Percentiles rank a stretch among this genome's conserved stretches.
phyloP scores from a whole-genome alignment of 1,140 invertebrate genomes.

The Drosophila tristis region DNA sequence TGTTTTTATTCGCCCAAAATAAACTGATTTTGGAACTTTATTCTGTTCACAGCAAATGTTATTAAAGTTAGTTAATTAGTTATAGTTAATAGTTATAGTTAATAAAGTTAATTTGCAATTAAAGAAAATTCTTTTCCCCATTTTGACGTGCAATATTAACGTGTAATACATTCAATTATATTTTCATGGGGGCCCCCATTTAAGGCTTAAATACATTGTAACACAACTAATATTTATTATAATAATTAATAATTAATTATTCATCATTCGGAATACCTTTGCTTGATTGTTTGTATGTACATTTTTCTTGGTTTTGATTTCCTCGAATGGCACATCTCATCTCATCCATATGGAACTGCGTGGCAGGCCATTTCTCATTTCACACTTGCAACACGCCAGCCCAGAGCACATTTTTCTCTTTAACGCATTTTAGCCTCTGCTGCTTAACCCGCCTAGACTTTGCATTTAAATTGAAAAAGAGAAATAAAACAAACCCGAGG shows the following conservation, averaged over 20 bases:
- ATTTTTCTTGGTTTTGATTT: constrained; percentile 12
- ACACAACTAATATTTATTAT: not conserved
- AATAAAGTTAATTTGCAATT: too few species aligned
- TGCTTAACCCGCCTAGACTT: constrained; percentile 43
- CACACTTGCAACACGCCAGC: constrained; percentile 63
- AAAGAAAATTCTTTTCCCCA: too few species aligned
- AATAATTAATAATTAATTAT: not conserved
- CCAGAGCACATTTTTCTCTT: constrained; percentile 47
- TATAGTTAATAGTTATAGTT: too few species aligned
- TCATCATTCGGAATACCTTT: not conserved
- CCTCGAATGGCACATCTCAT: constrained; percentile 14
- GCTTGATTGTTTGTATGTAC: not conserved
- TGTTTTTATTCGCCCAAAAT: too few species aligned
- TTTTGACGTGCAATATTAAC: not conserved
- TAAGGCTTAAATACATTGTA: not conserved
- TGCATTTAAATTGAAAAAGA: constrained; percentile 72
- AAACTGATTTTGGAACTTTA: too few species aligned
- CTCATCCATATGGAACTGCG: constrained; percentile 21
- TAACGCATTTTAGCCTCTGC: constrained; percentile 60
- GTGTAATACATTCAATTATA: not conserved
- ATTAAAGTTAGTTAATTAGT: too few species aligned
- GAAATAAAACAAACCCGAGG: not conserved
- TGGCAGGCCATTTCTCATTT: constrained; percentile 38
- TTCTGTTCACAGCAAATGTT: too few species aligned
- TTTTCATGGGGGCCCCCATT: too few species aligned